These are phyloP conservation scores for Puffinus mauretanicus DNA, from an alignment of 2,113 vertebrate genomes.

Conservation along the genomic window DNA sequence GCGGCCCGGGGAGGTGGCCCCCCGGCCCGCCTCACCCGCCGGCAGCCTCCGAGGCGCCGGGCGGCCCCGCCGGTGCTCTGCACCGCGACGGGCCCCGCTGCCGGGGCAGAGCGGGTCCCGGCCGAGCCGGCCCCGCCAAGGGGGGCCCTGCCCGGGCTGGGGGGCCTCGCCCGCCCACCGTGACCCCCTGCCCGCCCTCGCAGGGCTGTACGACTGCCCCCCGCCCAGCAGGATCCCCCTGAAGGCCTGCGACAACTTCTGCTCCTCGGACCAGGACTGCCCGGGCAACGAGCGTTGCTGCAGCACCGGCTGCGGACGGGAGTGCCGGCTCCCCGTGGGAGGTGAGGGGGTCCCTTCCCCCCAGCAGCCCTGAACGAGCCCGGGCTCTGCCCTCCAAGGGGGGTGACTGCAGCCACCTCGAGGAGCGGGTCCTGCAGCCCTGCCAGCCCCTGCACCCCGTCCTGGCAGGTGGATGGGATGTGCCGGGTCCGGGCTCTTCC, in stretches of 20 bases:
- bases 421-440: background rate
- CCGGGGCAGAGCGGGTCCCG: background rate
- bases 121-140: background rate
- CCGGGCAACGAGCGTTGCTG: background rate
- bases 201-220: background rate
- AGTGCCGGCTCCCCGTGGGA: background rate
- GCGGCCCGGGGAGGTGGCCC: too few species aligned
- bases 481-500: background rate
- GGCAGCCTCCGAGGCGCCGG: background rate
- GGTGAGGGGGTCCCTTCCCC: background rate
- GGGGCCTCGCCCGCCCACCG: background rate
- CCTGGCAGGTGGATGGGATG: accelerated
- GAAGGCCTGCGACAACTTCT: background rate
- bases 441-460: accelerated
- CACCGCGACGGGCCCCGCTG: too few species aligned
- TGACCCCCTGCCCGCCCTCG: too few species aligned
- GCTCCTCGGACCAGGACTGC: background rate
- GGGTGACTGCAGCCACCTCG: background rate
- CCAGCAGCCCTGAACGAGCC: background rate
- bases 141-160: background rate
- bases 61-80: background rate
- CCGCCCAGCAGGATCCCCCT: accelerated
- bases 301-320: background rate
- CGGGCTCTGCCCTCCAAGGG: background rate
- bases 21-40: too few species aligned